Evolutionary conservation across 2,888 invertebrate genomes (phyloP).

Genomic region (Hirudinaria manillensis): DNA sequence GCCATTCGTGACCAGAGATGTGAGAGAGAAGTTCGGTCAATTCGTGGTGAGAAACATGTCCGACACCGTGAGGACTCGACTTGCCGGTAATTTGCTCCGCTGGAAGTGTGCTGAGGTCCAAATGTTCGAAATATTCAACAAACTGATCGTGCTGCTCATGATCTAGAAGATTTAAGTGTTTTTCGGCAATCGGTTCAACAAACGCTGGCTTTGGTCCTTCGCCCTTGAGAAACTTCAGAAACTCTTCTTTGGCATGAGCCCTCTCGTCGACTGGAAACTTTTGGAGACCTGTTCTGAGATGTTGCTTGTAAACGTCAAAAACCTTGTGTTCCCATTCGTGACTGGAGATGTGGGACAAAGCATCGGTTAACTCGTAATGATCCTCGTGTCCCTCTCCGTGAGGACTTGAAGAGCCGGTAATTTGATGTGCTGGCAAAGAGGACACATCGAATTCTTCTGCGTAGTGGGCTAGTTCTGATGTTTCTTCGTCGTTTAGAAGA

Average conservation of each 20-base stretch:
- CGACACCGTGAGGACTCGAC: not conserved
- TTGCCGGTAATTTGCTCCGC: not conserved
- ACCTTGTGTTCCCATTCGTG: not conserved
- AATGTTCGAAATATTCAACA: not conserved
- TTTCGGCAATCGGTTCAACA: not conserved
- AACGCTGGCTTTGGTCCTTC: not conserved
- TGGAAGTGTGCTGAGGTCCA: not conserved
- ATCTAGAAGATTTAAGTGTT: not conserved
- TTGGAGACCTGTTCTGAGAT: not conserved
- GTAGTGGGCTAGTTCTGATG: not conserved
- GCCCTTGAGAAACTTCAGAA: not conserved
- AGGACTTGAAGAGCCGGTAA: conserved; percentile 1
- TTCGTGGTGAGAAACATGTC: not conserved
- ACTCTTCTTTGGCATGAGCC: not conserved
- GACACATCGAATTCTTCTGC: not conserved
- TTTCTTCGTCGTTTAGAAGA: conserved; percentile 1
- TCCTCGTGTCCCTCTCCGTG: conserved; percentile 2
- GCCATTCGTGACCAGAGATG: no score
- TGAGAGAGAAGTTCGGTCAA: not conserved
- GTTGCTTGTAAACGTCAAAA: not conserved
- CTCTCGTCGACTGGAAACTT: not conserved
- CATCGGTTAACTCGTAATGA: not conserved
- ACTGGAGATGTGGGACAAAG: no score
- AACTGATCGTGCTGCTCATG: not conserved
- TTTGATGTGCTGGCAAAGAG: not conserved